phyloP scores from a whole-genome alignment of 2,797 vertebrate species.

The Xiphophorus birchmanni region DNA sequence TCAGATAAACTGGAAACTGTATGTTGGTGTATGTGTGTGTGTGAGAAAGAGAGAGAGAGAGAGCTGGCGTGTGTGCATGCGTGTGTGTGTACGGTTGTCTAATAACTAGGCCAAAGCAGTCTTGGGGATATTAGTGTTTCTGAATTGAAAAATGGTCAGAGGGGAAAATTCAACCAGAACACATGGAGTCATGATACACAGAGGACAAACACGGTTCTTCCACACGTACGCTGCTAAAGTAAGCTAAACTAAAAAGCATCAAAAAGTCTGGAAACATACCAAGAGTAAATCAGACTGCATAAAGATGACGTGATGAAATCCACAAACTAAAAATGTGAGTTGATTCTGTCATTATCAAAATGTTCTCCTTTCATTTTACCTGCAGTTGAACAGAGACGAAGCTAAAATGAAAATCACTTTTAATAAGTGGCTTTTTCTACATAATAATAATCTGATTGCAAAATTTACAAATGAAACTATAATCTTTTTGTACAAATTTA shows the following conservation, averaged over 20 bases:
- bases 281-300: not conserved
- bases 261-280: constrained; percentile 1
- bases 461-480: not conserved
- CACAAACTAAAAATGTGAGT: not conserved
- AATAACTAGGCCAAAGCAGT: constrained; percentile 70
- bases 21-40: not conserved
- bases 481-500: not conserved
- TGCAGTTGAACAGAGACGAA: not conserved
- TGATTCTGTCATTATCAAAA: not conserved
- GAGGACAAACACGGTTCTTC: constrained; percentile 21
- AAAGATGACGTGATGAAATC: not conserved
- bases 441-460: not conserved
- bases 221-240: constrained; percentile 4
- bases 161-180: constrained; percentile 46
- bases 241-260: not conserved
- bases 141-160: constrained; percentile 67
- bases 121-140: constrained; percentile 71
- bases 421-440: not conserved
- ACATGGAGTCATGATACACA: constrained; percentile 23
- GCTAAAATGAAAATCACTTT: not conserved
- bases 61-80: not conserved
- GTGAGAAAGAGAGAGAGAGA: not conserved
- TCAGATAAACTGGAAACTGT: constrained; percentile 41
- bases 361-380: not conserved
- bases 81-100: constrained; percentile 11